Evolutionary conservation across 2,888 invertebrate genomes (phyloP).

Genomic region (Acleris holmiana): DNA sequence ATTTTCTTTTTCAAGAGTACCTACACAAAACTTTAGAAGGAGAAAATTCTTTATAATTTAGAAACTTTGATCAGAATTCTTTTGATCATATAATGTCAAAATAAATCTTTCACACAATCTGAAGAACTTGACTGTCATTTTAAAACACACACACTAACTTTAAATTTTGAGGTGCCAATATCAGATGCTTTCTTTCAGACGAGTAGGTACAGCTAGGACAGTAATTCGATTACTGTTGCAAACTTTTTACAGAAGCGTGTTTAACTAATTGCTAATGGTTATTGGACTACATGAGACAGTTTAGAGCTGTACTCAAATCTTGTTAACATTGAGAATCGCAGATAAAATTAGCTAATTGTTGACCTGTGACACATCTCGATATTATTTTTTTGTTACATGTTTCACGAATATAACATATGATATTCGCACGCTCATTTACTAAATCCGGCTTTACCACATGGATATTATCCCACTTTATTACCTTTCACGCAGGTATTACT

Average conservation of each 20-base stretch:
- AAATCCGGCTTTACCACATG: no score
- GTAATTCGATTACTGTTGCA: constrained; percentile 13
- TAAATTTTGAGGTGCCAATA: constrained; percentile 10
- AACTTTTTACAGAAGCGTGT: not conserved
- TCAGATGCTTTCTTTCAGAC: not conserved
- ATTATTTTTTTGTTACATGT: no score
- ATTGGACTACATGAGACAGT: no score
- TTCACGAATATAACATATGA: not conserved
- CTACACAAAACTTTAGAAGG: no score
- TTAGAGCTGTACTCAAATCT: no score
- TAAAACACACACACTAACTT: not conserved
- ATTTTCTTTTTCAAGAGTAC: constrained; percentile 2
- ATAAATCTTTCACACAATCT: not conserved
- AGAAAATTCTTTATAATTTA: not conserved
- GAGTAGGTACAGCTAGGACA: not conserved
- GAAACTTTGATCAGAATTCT: not conserved
- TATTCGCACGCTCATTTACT: not conserved
- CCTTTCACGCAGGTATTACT: no score
- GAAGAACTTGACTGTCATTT: no score
- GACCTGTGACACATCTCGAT: no score
- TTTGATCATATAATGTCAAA: not conserved
- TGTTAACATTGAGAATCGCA: no score
- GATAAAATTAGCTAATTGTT: no score
- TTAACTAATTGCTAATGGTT: no score
- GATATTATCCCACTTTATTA: not conserved